Base-by-base conservation (phyloP, 2,797 vertebrate genomes). In the Monodelphis domestica region DNA sequence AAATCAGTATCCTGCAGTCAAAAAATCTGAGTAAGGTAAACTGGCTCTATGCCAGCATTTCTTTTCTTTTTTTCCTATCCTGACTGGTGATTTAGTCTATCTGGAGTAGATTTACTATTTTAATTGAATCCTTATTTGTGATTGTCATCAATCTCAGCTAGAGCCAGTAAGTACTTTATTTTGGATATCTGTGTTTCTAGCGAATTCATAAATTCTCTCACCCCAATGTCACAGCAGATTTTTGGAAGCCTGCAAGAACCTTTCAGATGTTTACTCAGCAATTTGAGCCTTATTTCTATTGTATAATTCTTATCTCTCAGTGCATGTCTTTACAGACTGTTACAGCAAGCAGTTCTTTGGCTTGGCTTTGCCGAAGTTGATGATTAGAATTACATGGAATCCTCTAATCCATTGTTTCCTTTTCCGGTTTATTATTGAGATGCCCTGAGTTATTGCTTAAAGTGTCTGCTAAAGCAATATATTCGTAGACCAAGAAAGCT, bases 391-490 rank as follows among this genome's bases (percentile, higher is more conserved):
- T 55, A 15, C 26, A 0, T 33, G 9, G 6, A 12, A 30, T 78
- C 30, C 53, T 52, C 5, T 3, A 17, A 29, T 26, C 4, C 9
- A 28, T 26, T 51, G 53, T 0, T 12, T 93, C 51, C 0, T 92
- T 89, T 93, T 91, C 38, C 24, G 26, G 1, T 59, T 90, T 55
- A 50, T 91, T 87, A 57, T 45, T 57, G 78, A 38, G n/a, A 87
- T 78, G 0, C 1, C 0, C 17, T 91, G 10, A n/a, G 0, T 53
- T 53, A 50, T 29, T 53, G 15, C 2, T 0, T 29, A 28, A 91
- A 87, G 53, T 45, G 6, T 33, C 7, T 33, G 33, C 21, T 24
- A 29, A 52, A 55, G 51, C 21, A 50, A 0, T 54, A 6, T 87
- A 10, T 88, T 55, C 53, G 7, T 54, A 70, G 90, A 84, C 30